These are phyloP conservation scores for Craterocephalus amniculus DNA, from an alignment of 2,797 vertebrate species.

Conservation along the genomic window DNA sequence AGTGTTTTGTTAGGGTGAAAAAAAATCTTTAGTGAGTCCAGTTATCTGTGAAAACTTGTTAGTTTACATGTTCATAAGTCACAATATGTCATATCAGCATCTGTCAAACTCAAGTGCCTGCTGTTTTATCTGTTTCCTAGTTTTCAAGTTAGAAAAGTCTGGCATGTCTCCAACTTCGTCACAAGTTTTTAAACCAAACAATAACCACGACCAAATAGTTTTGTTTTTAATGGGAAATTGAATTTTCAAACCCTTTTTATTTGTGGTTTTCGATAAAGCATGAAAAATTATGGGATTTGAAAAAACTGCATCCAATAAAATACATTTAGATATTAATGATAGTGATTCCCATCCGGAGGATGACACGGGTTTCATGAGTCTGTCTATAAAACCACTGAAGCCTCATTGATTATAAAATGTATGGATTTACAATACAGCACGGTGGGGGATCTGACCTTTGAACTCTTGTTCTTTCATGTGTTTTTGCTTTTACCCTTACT, in stretches of 20 bases:
- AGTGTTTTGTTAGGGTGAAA: neutral
- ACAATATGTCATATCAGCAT: neutral
- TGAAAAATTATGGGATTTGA: too few species aligned
- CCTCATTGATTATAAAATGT: constrained; percentile 37
- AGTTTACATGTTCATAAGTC: neutral
- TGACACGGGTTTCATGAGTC: too few species aligned
- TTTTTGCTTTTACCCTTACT: constrained; percentile 23
- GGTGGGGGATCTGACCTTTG: constrained; percentile 58
- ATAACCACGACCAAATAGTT: neutral
- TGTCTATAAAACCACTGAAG: too few species aligned
- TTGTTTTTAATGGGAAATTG: neutral
- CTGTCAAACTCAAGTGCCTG: neutral
- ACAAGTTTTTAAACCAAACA: neutral
- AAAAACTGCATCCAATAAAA: too few species aligned
- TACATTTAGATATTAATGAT: neutral
- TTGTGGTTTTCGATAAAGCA: too few species aligned
- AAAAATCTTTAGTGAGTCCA: too few species aligned
- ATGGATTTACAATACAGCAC: constrained; percentile 38
- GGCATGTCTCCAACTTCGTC: neutral
- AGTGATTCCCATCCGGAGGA: neutral
- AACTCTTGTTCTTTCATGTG: constrained; percentile 58
- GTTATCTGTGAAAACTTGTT: neutral
- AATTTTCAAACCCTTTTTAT: neutral
- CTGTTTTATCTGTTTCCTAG: neutral
- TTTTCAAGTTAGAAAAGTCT: neutral